These are phyloP conservation scores for Antechinus flavipes DNA, from an alignment of 2,113 vertebrate genomes.

Conservation along the genomic window DNA sequence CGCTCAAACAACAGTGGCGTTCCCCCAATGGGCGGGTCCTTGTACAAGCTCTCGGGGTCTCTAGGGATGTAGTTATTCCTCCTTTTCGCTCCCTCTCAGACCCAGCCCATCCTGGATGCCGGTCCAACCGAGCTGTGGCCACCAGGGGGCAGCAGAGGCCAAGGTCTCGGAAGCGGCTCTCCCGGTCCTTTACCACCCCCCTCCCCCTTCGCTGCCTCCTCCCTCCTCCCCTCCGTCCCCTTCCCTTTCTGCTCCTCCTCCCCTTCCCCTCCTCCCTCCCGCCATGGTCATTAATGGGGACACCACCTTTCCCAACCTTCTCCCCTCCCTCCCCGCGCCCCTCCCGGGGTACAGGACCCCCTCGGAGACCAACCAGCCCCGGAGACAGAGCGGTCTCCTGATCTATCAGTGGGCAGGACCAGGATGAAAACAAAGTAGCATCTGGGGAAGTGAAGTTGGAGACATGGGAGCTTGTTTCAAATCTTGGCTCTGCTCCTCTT, in stretches of 20 bases:
- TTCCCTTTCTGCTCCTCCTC: too few species aligned
- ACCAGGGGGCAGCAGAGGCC: conserved; percentile 68
- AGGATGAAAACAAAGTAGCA: neutral
- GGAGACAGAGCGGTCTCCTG: neutral
- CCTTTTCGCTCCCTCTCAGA: neutral
- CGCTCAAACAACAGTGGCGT: fast-evolving
- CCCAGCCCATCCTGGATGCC: neutral
- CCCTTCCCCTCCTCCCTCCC: neutral
- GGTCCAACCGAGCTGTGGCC: neutral
- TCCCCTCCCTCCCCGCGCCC: neutral
- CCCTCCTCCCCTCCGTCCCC: too few species aligned
- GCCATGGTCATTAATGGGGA: neutral
- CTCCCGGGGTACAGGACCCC: too few species aligned
- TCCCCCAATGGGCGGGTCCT: fast-evolving
- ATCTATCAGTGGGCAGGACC: neutral
- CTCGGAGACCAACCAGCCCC: neutral
- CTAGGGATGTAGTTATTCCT: neutral
- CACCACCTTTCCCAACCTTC: too few species aligned
- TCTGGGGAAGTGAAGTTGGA: neutral
- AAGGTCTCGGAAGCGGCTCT: conserved; percentile 26
- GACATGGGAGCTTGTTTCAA: neutral
- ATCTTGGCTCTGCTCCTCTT: neutral
- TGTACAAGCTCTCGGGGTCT: neutral
- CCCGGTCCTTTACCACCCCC: neutral
- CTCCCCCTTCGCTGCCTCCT: neutral